phyloP scores from a whole-genome alignment of 2,113 vertebrate genomes.

The Myiozetetes cayanensis region DNA sequence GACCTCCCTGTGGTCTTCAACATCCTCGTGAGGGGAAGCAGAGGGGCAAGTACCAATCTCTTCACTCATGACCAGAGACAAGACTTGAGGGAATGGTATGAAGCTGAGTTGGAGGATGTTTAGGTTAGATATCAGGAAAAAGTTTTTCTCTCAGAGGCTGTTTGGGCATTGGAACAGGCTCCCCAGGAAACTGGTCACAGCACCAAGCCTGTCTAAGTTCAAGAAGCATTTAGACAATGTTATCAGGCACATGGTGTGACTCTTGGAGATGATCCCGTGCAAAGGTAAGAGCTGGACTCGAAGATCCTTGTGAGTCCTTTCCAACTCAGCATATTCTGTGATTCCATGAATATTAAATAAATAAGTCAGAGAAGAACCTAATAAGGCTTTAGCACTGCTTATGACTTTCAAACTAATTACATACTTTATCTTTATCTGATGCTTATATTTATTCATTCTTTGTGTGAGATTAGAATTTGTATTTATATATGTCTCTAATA shows the following conservation, averaged over 20 bases:
- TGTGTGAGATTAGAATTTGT: neutral
- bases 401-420: slow-evolving; percentile 11
- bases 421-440: neutral
- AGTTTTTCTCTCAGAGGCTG: neutral
- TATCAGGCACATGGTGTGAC: neutral
- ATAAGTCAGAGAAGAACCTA: neutral
- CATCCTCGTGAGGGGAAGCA: neutral
- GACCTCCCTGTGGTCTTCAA: neutral
- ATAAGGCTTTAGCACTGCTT: neutral
- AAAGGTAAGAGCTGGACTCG: neutral
- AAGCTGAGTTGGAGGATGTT: neutral
- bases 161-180: neutral
- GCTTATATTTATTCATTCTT: neutral
- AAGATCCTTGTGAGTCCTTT: neutral
- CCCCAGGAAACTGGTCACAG: neutral
- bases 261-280: neutral
- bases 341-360: slow-evolving; percentile 16
- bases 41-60: neutral
- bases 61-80: neutral
- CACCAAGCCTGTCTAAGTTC: neutral
- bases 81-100: neutral
- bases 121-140: neutral
- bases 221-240: neutral
- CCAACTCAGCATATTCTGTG: neutral
- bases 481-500: neutral